phyloP scores from a whole-genome alignment of 2,797 vertebrate species.

The Crenuchus spilurus region DNA sequence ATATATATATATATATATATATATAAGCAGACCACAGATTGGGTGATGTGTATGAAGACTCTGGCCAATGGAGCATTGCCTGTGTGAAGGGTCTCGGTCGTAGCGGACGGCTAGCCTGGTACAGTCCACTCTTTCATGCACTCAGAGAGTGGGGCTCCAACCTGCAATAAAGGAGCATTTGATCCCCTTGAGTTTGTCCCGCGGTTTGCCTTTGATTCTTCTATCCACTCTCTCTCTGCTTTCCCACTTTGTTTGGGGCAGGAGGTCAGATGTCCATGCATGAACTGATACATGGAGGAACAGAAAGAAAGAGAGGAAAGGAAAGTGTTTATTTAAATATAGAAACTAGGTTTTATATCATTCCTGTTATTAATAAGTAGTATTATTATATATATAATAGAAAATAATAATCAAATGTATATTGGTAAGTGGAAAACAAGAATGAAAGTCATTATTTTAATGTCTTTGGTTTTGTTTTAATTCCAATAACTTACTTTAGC shows the following conservation, averaged over 20 bases:
- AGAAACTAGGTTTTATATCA: no score
- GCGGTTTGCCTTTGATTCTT: slow-evolving; percentile 88
- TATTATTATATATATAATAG: no score
- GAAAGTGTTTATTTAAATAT: no score
- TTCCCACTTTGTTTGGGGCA: slow-evolving; percentile 85
- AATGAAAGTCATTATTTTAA: not conserved
- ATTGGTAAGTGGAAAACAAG: not conserved
- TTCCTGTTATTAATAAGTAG: no score
- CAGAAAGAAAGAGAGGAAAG: not conserved
- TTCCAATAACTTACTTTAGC: no score
- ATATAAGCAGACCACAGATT: slow-evolving; percentile 33
- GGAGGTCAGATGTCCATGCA: slow-evolving; percentile 86
- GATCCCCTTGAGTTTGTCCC: slow-evolving; percentile 94
- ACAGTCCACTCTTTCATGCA: slow-evolving; percentile 94
- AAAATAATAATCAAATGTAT: no score
- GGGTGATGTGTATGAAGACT: slow-evolving; percentile 45
- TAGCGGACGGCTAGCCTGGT: slow-evolving; percentile 80
- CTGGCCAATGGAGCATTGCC: slow-evolving; percentile 40
- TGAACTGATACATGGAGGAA: slow-evolving; percentile 74
- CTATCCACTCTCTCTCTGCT: slow-evolving; percentile 81
- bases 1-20: slow-evolving; percentile 41
- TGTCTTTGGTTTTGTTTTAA: not conserved
- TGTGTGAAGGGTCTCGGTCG: slow-evolving; percentile 71
- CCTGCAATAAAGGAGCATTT: slow-evolving; percentile 95
- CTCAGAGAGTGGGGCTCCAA: slow-evolving; percentile 83